These are phyloP conservation scores for Cerastoderma edule DNA, from an alignment of 2,888 invertebrate species.

Conservation along the genomic window DNA sequence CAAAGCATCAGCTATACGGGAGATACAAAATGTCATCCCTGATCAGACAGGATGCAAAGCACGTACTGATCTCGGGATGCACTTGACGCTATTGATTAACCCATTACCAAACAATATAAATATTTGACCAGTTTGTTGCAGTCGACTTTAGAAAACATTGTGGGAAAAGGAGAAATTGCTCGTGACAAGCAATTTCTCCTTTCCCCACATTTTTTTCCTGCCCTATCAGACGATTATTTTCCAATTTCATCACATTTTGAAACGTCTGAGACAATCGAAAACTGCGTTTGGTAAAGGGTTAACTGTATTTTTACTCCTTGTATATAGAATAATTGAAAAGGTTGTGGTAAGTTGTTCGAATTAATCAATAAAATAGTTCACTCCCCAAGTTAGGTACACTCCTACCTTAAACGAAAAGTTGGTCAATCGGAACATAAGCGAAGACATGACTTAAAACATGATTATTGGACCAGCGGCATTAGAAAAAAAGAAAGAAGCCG, in stretches of 20 bases:
- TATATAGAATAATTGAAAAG: not conserved
- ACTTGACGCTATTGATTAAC: too few species aligned
- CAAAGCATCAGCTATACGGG: too few species aligned
- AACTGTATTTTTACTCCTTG: too few species aligned
- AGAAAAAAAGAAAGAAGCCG: not conserved
- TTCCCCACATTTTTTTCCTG: not conserved
- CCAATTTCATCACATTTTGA: not conserved
- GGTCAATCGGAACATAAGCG: constrained; percentile 16
- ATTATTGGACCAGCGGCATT: not conserved
- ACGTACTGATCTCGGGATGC: too few species aligned
- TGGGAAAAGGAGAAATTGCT: too few species aligned
- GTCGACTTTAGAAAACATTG: too few species aligned
- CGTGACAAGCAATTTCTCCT: not conserved
- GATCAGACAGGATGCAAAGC: too few species aligned
- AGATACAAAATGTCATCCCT: too few species aligned
- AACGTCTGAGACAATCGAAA: not conserved
- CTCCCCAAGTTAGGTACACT: not conserved
- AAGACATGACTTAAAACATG: constrained; percentile 17
- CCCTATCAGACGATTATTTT: too few species aligned
- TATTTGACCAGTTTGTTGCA: too few species aligned
- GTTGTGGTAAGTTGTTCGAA: constrained; percentile 3
- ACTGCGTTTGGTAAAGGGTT: too few species aligned
- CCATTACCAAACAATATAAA: too few species aligned
- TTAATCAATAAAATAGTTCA: constrained; percentile 15
- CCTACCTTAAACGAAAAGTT: constrained; percentile 4